Percentiles rank a stretch among this genome's conserved stretches.
Evolutionary conservation across 2,113 vertebrate species (phyloP).

Genomic region (Salvelinus fontinalis): DNA sequence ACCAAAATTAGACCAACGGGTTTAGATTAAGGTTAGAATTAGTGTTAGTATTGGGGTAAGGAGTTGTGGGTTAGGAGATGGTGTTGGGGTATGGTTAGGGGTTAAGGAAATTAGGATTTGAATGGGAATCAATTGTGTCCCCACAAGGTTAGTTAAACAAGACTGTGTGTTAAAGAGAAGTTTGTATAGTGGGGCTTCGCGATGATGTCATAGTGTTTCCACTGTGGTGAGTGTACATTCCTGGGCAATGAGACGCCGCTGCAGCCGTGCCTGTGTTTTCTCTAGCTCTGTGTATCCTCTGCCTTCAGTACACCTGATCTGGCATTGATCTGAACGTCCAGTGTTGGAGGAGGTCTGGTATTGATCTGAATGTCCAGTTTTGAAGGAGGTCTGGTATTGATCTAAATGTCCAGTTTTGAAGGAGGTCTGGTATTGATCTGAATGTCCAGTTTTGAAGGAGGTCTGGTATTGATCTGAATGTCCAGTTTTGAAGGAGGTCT

Average conservation of each 20-base stretch:
- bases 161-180: slow-evolving; percentile 9
- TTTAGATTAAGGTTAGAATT: too few relatives aligned
- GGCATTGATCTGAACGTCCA: not conserved
- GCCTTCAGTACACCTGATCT: not conserved
- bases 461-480: too few relatives aligned
- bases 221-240: slow-evolving; percentile 63
- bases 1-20: too few relatives aligned
- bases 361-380: not conserved
- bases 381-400: not conserved
- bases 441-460: too few relatives aligned
- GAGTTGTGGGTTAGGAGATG: too few relatives aligned
- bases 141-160: too few relatives aligned
- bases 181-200: slow-evolving; percentile 48
- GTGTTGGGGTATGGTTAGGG: too few relatives aligned
- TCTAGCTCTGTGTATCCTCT: not conserved
- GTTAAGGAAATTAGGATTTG: too few relatives aligned
- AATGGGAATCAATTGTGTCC: too few relatives aligned
- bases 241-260: slow-evolving; percentile 63
- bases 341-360: too few relatives aligned
- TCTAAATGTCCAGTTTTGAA: not conserved
- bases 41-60: too few relatives aligned
- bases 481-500: too few relatives aligned
- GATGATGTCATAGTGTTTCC: slow-evolving; percentile 72
- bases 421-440: not conserved
- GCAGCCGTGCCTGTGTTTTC: slow-evolving; percentile 28